Evolutionary conservation across 2,797 vertebrate species (phyloP).

Genomic region (Novumbra hubbsi): DNA sequence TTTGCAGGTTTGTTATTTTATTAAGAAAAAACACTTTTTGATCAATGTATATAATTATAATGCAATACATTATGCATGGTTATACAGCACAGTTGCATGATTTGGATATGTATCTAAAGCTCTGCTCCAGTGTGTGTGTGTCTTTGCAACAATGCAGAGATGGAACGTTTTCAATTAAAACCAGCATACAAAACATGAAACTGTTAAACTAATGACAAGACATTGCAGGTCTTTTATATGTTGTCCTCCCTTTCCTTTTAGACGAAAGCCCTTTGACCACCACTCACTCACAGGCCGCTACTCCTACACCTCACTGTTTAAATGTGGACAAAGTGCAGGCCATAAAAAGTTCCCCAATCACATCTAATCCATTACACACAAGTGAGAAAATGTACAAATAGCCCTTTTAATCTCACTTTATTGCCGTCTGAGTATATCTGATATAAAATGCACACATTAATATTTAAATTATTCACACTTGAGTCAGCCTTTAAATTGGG

Average conservation of each 20-base stretch:
- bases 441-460: slow-evolving; percentile 57
- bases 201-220: background rate
- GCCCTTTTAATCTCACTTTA: slow-evolving; percentile 62
- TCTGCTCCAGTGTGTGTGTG: background rate
- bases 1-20: slow-evolving; percentile 9
- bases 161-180: background rate
- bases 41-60: background rate
- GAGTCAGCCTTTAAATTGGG: slow-evolving; percentile 49
- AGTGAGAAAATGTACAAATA: slow-evolving; percentile 48
- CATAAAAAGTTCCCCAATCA: slow-evolving; percentile 59
- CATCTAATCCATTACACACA: slow-evolving; percentile 51
- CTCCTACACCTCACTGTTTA: slow-evolving; percentile 36
- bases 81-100: background rate
- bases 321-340: slow-evolving; percentile 45
- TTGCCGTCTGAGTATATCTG: slow-evolving; percentile 51
- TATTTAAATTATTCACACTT: slow-evolving; percentile 60
- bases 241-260: background rate
- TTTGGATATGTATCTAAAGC: background rate
- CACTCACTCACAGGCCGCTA: slow-evolving; percentile 8
- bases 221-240: background rate
- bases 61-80: background rate
- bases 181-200: background rate
- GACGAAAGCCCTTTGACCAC: too few relatives aligned
- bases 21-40: slow-evolving; percentile 1
- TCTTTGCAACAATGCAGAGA: background rate